phyloP scores from a whole-genome alignment of 2,797 vertebrate genomes.

The Kryptolebias ocellatus region DNA sequence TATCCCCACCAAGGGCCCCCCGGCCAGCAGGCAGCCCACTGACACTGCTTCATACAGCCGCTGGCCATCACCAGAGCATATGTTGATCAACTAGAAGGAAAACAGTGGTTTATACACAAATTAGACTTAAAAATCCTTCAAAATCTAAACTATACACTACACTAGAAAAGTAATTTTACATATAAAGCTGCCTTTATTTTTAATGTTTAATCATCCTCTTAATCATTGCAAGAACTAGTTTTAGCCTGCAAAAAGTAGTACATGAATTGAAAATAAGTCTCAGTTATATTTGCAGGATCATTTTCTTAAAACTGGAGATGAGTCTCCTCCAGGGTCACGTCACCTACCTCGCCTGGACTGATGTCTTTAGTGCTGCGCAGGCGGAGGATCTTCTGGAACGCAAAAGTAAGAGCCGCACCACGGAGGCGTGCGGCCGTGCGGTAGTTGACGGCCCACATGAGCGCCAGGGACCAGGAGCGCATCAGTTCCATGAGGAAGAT shows the following conservation, averaged over 20 bases:
- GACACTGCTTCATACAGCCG: conserved; percentile 83
- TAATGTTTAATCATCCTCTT: too few relatives aligned
- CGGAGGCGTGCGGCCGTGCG: conserved; percentile 85
- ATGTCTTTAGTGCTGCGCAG: conserved; percentile 85
- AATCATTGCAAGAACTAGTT: conserved; percentile 21
- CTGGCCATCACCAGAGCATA: conserved; percentile 86
- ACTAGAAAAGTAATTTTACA: conserved; percentile 1
- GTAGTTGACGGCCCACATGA: conserved; percentile 87
- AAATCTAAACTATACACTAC: not conserved
- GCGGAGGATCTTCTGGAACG: conserved; percentile 85
- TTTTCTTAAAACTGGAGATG: conserved; percentile 41
- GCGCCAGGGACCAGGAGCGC: conserved; percentile 84
- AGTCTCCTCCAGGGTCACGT: conserved; percentile 26
- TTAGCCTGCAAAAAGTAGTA: conserved; percentile 19
- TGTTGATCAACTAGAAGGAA: conserved; percentile 83
- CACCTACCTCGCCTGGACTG: conserved; percentile 82
- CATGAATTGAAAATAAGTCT: conserved; percentile 52
- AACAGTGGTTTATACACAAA: conserved; percentile 11
- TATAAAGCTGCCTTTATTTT: too few relatives aligned
- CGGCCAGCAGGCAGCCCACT: conserved; percentile 80
- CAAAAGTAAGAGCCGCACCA: conserved; percentile 83
- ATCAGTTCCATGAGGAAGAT: conserved; percentile 83
- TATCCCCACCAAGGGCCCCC: conserved; percentile 83
- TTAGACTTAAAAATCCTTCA: not conserved
- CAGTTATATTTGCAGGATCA: conserved; percentile 49